phyloP scores from a whole-genome alignment of 2,113 vertebrate genomes.

The Onychostruthus taczanowskii region DNA sequence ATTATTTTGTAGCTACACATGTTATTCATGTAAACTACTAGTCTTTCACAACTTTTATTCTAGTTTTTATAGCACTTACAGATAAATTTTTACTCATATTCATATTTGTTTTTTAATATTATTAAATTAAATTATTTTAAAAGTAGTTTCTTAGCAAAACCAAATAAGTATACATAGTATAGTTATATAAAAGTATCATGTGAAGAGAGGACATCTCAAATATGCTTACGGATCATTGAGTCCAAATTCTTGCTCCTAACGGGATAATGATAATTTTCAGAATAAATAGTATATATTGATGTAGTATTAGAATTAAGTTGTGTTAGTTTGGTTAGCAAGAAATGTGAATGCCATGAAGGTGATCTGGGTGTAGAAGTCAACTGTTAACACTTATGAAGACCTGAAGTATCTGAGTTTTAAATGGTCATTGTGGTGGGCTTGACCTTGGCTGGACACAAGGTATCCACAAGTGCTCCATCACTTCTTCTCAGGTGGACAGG shows the following conservation, averaged over 20 bases:
- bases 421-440: background rate
- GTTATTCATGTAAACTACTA: background rate
- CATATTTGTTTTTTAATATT: background rate
- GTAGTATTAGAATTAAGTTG: background rate
- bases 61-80: background rate
- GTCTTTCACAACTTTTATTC: background rate
- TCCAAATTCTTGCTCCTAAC: background rate
- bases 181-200: background rate
- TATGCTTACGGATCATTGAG: background rate
- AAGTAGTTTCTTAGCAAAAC: background rate
- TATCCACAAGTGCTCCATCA: background rate
- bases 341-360: background rate
- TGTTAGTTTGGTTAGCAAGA: background rate
- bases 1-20: background rate
- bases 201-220: background rate
- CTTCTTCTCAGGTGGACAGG: background rate
- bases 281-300: background rate
- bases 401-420: background rate
- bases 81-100: background rate
- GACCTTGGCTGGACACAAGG: background rate
- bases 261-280: background rate
- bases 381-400: background rate
- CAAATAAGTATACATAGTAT: background rate
- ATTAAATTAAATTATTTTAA: background rate
- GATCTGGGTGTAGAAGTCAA: background rate